Base-by-base conservation (phyloP, 2,113 vertebrate species). In the Macquaria ambigua region DNA sequence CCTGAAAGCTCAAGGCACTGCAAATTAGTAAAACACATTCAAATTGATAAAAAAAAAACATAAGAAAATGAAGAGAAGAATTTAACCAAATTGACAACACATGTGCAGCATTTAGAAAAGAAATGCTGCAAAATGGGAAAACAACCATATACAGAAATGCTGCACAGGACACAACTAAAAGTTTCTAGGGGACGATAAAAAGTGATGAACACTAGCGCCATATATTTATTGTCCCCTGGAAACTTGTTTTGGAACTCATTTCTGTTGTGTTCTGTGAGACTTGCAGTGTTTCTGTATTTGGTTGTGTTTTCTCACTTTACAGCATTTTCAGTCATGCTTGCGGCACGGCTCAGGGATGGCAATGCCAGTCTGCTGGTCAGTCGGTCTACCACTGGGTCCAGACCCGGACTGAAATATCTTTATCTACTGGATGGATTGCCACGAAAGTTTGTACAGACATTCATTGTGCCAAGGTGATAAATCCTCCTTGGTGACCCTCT, bases 1-100 rank as follows among this genome's bases (percentile, higher is more conserved):
- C 67, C 66, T 56, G 8, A 46, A 62, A 82, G 83, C 76, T 86
- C 64, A 82, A 37, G 10, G 12, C 68, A 68, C 50, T 62, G 61
- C 16, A 48, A 31, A 21, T 64, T 68, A 15, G 28, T 31, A 31
- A 31, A 31, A 31, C 28, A 31, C 28, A 31, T 31, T 31, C 28
- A 31, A 31, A 31, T 31, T 31, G 28, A 31, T 31, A 31, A 31
- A 31, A 71, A 31, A 31, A 31, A 71, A 61, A 75, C 50, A 77
- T 23, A 76, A n/a, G 39, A n/a, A 82, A 55, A 74, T 50, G n/a
- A 16, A 48, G 11, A 63, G 8, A 68, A 59, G 28, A 73, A 10
- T 15, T 72, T 62, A 5, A 34, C 3, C 53, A 52, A 46, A 20
- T 23, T 46, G 41, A 64, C 31, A 61, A 16, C 18, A 64, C 12